Evolutionary conservation across 1,140 invertebrate species (phyloP), one percentile per base, ranked within the genome.

Genomic region (Periplaneta americana): DNA sequence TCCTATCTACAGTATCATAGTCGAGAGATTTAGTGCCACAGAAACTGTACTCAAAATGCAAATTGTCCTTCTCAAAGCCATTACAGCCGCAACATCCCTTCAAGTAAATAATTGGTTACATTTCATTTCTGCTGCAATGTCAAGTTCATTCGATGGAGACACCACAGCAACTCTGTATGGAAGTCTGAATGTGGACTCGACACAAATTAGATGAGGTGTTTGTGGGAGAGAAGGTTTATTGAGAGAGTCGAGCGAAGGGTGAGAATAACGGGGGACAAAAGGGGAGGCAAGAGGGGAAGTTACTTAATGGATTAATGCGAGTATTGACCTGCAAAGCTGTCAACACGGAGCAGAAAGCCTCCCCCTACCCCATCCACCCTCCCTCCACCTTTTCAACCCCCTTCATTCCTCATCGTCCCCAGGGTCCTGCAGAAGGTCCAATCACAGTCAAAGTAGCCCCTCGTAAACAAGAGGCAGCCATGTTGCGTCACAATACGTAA

Each of bases 251-350:
- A 32, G 28, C 74, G 76, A 28, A 11, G 35, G 35, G 32, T 0
- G n/a, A 28, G 10, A 32, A 34, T 18, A 36, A 18, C 4, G 75
- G 35, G 35, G 34, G 18, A 22, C 22, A 34, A 28, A 28, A 0
- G 33, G 76, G 76, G 76, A 36, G 18, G 34, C 22, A 34, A 28
- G 34, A 0, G 33, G 76, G 76, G 76, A 36, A 78, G 35, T 78
- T 78, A 78, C 76, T 78, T 78, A 78, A 78, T 78, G 76, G 76
- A 78, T 78, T 78, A 78, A 78, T 78, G 76, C 34, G 36, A 22
- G 76, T 78, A 78, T 78, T 78, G 76, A 78, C 76, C 76, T 78
- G 76, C 35, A 78, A 78, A 78, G 34, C 76, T 78, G 76, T 78
- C 76, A 78, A 78, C 76, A 78, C 34, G 35, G 34, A 36, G 34